Conservation (phyloP, 2,797 vertebrate species). For the Molothrus ater region DNA sequence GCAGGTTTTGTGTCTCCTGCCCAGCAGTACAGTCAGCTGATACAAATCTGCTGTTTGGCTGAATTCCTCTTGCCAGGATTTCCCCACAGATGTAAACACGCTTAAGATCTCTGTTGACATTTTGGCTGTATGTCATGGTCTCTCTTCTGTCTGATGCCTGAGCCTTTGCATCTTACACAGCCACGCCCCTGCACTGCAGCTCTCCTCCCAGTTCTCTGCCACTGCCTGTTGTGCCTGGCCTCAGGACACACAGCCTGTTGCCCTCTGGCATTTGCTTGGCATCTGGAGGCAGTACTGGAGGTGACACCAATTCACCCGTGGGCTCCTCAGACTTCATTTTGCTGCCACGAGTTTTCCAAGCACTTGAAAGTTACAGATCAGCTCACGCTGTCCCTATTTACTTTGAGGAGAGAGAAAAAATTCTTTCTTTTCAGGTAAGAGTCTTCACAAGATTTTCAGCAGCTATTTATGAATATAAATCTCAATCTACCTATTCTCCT, state of each 20-base stretch:
- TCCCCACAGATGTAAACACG: background rate
- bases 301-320: background rate
- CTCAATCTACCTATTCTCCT: background rate
- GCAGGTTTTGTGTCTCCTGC: background rate
- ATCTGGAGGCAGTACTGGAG: background rate
- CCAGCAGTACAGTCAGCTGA: background rate
- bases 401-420: background rate
- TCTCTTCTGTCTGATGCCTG: background rate
- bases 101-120: background rate
- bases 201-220: background rate
- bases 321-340: background rate
- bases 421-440: background rate
- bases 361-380: background rate
- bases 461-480: background rate
- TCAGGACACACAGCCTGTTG: background rate
- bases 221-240: background rate
- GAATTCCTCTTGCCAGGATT: background rate
- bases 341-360: background rate
- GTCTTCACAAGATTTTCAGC: background rate
- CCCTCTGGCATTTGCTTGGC: background rate
- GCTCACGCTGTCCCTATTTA: background rate
- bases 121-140: background rate
- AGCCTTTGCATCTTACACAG: background rate
- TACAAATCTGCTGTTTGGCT: background rate
- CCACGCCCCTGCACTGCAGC: background rate